Percentiles rank a stretch among this genome's conserved stretches.
Conservation (phyloP, 2,888 invertebrate species). For the Eurytoma californica region DNA sequence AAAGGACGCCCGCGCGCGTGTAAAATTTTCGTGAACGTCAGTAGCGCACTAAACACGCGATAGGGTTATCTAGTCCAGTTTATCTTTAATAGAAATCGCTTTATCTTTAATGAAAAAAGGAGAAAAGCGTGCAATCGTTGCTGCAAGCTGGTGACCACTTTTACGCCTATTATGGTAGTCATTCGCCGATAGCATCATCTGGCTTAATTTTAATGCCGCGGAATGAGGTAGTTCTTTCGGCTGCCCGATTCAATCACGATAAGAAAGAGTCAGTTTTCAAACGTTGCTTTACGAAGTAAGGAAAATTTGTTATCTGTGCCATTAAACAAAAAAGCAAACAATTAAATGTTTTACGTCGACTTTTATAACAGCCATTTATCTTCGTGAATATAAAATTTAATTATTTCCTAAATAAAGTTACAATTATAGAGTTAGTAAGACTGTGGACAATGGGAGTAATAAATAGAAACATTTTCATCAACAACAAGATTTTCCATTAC, state of each 20-base stretch:
- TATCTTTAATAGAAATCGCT: constrained; percentile 38
- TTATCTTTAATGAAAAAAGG: constrained; percentile 19
- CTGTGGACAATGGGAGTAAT: no score
- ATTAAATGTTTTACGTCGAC: no score
- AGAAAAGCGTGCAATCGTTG: not conserved
- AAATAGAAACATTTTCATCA: no score
- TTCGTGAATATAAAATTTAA: no score
- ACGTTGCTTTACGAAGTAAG: not conserved
- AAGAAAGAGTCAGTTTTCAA: not conserved
- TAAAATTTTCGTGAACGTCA: constrained; percentile 23
- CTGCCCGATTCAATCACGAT: constrained; percentile 21
- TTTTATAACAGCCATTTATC: not conserved
- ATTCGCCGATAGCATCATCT: constrained; percentile 15
- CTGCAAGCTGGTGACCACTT: not conserved
- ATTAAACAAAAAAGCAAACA: no score
- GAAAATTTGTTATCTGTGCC: no score
- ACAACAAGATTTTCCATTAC: no score
- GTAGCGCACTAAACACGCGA: no score
- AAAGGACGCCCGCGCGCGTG: constrained; percentile 1
- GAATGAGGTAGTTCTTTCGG: not conserved
- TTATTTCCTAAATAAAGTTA: no score
- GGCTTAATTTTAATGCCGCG: constrained; percentile 35
- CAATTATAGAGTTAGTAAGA: no score
- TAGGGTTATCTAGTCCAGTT: not conserved
- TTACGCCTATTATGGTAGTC: constrained; percentile 31